These are phyloP conservation scores for Drosophila neoperkinsi DNA, from an alignment of 2,888 invertebrate genomes.

Conservation along the genomic window DNA sequence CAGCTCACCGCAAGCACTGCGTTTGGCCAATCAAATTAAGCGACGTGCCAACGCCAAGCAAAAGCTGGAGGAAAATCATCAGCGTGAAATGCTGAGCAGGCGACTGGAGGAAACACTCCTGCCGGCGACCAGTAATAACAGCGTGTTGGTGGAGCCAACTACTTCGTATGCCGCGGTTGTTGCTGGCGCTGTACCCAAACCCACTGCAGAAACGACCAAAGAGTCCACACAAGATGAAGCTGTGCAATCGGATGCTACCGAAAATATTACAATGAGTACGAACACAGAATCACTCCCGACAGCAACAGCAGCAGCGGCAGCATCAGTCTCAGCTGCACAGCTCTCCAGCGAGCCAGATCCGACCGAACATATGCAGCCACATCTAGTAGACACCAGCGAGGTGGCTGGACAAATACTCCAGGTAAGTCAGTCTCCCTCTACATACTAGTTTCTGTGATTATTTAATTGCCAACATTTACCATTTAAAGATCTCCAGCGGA, in stretches of 20 bases:
- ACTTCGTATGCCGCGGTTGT: constrained; percentile 68
- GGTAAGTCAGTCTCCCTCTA: constrained; percentile 83
- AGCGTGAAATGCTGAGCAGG: constrained; percentile 83
- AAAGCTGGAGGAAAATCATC: constrained; percentile 85
- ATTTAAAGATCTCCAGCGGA: constrained; percentile 88
- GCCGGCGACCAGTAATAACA: constrained; percentile 34
- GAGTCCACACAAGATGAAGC: constrained; percentile 50
- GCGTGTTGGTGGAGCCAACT: constrained; percentile 57
- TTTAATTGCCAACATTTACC: background rate
- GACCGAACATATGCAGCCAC: constrained; percentile 87
- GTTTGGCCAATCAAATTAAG: constrained; percentile 88
- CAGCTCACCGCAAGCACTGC: constrained; percentile 90
- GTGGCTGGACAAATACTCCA: constrained; percentile 88
- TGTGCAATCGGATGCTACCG: constrained; percentile 50
- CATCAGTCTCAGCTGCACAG: constrained; percentile 3
- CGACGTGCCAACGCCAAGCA: constrained; percentile 87
- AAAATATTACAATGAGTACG: constrained; percentile 31
- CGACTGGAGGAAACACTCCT: constrained; percentile 81
- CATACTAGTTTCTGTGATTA: background rate
- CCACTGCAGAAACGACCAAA: constrained; percentile 54
- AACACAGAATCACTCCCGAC: constrained; percentile 13
- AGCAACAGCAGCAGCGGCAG: background rate
- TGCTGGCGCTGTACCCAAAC: constrained; percentile 53
- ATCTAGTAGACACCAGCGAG: constrained; percentile 87
- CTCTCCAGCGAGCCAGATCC: constrained; percentile 71